Evolutionary conservation across 2,113 vertebrate genomes (phyloP), one percentile per base, ranked within the genome.

Genomic region (Alethe diademata): DNA sequence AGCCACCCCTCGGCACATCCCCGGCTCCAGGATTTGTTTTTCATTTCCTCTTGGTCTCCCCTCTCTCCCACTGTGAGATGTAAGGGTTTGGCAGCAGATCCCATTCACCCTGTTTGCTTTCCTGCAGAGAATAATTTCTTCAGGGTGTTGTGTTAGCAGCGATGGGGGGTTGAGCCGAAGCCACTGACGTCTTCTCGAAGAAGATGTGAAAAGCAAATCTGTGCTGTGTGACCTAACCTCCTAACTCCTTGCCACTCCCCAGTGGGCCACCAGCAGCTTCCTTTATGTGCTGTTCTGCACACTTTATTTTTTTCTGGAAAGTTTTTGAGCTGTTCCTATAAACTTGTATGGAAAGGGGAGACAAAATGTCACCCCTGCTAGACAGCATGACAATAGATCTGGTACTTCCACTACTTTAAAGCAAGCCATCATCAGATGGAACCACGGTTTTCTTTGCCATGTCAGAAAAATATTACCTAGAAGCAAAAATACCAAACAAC

Each of bases 1-100:
- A 79, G 79, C 82, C 26, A 9, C 84, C 83, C 75, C 67, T 86
- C 24, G 3, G 90, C 84, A 82, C 57, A 61, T 79, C 89, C 57
- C 12, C 0, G 0, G 57, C 61, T 78, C 70, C 1, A 12, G 90
- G 94, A 96, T 96, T 97, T 93, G 84, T 93, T 95, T 96, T 96
- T 97, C 74, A 96, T 96, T 97, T 96, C 96, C 94, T 95, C 90
- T 94, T 40, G 79, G 80, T 95, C 51, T 92, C 45, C 72, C 51
- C 23, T 66, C 28, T 86, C 86, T 47, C 82, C 83, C 50, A 23
- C 78, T 62, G 51, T 53, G 78, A 91, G 67, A 87, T 1, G 13
- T 36, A 73, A 95, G 50, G 14, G 67, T 79, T 87, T 94, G 87
- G 74, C 89, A 85, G 74, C 62, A 57, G 66, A 85, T 90, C 36